Conservation (phyloP, 2,888 invertebrate genomes). For the Machimus atricapillus region DNA sequence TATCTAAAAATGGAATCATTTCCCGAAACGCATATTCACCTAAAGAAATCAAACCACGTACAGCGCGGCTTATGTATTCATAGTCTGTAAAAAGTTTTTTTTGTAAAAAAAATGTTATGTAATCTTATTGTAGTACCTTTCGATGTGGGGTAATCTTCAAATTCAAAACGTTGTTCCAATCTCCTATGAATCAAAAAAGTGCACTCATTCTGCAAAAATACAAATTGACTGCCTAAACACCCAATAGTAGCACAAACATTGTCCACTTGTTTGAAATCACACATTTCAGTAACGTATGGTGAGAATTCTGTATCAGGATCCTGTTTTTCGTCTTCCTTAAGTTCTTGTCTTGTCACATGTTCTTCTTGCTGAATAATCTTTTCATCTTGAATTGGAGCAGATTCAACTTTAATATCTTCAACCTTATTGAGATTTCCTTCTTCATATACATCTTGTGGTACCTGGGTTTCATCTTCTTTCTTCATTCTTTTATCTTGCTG, state of each 20-base stretch:
- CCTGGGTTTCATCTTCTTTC: constrained; percentile 34
- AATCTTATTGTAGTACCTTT: not conserved
- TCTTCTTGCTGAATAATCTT: constrained; percentile 5
- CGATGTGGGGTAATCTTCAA: not conserved
- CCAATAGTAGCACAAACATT: constrained; percentile 58
- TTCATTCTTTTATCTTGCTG: constrained; percentile 43
- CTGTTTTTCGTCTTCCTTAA: not conserved
- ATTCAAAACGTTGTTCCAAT: constrained; percentile 55
- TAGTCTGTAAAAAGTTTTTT: constrained; percentile 52
- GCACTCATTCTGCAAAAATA: constrained; percentile 59
- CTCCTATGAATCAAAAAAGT: constrained; percentile 55
- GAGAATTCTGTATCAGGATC: constrained; percentile 48
- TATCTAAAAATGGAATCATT: constrained; percentile 58
- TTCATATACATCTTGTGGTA: constrained; percentile 25
- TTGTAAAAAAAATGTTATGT: not conserved
- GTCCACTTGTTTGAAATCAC: constrained; percentile 53
- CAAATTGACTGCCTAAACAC: constrained; percentile 55
- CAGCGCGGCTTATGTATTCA: constrained; percentile 56
- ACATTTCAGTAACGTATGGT: constrained; percentile 55
- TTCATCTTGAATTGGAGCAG: constrained; percentile 43
- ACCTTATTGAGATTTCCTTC: constrained; percentile 43
- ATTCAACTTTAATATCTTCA: constrained; percentile 24
- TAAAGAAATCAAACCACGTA: constrained; percentile 56
- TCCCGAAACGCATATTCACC: constrained; percentile 61
- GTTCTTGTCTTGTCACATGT: not conserved